These are phyloP conservation scores for Phyllopteryx taeniolatus DNA, from an alignment of 2,113 vertebrate species.

Conservation along the genomic window DNA sequence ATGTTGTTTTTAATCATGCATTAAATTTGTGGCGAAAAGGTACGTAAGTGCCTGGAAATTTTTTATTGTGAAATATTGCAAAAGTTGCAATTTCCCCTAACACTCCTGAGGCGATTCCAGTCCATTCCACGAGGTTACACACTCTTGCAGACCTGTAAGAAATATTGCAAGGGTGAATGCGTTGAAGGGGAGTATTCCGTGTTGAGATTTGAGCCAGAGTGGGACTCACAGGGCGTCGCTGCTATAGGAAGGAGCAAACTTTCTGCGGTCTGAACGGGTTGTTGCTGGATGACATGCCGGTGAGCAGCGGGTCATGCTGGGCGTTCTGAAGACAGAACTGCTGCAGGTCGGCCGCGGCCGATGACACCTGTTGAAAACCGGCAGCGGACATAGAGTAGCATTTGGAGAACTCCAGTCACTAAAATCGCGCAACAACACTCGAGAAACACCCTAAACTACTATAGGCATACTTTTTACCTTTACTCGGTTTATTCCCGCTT, in stretches of 20 bases:
- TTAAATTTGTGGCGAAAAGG: background rate
- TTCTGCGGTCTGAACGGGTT: constrained; percentile 96
- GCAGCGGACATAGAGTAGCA: background rate
- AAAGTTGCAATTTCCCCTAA: constrained; percentile 30
- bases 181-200: background rate
- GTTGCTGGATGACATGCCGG: constrained; percentile 89
- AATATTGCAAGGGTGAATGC: background rate
- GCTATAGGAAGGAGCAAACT: constrained; percentile 93
- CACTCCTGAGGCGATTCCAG: constrained; percentile 46
- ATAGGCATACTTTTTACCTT: constrained; percentile 73
- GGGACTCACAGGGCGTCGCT: background rate
- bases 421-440: background rate
- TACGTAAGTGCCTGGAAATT: constrained; percentile 24
- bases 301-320: constrained; percentile 92
- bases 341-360: constrained; percentile 92
- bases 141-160: constrained; percentile 38
- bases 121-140: constrained; percentile 35
- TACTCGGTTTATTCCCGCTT: constrained; percentile 85
- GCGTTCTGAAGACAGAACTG: constrained; percentile 96
- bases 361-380: constrained; percentile 81
- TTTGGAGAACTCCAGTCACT: background rate
- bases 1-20: background rate
- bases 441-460: constrained; percentile 24
- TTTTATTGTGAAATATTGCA: constrained; percentile 24
- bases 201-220: background rate